Evolutionary conservation across 2,113 vertebrate species (phyloP).

Genomic region (Paradoxurus hermaphroditus): DNA sequence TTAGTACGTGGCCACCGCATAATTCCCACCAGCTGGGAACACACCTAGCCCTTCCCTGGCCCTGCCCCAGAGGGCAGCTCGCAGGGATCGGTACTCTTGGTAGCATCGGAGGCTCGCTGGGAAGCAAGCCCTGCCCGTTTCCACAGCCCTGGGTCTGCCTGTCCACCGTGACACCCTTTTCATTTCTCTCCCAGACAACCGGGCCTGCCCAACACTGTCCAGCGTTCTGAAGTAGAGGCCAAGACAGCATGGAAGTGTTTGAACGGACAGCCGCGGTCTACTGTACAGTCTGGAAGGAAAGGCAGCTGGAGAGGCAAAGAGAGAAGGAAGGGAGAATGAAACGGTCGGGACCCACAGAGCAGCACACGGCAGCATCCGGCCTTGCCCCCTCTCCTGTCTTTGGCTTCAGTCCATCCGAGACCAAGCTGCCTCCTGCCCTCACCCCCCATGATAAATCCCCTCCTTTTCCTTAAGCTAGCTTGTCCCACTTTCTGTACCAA

Average conservation of each 20-base stretch:
- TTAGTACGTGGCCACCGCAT: neutral
- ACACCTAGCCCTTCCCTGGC: accelerated
- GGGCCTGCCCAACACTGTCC: neutral
- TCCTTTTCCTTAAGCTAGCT: too few relatives aligned
- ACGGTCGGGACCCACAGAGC: neutral
- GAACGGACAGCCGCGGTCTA: accelerated
- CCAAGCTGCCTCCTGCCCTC: neutral
- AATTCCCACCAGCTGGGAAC: neutral
- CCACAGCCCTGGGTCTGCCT: neutral
- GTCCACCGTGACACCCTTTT: too few relatives aligned
- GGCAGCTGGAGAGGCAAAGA: neutral
- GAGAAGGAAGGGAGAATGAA: neutral
- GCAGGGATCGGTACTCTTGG: accelerated
- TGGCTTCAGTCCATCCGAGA: neutral
- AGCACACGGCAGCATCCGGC: too few relatives aligned
- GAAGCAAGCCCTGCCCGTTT: neutral
- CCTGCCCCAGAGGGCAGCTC: neutral
- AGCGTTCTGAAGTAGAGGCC: accelerated
- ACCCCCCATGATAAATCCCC: too few relatives aligned
- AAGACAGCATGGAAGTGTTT: accelerated
- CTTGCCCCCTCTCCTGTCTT: too few relatives aligned
- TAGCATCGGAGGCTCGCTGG: neutral
- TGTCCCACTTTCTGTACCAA: neutral
- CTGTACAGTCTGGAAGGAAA: neutral
- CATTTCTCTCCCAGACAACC: neutral